A percentile compares a stretch with the other conserved stretches of the same genome.
Conservation (phyloP, 2,888 invertebrate genomes). For the Halictus quadricinctus region DNA sequence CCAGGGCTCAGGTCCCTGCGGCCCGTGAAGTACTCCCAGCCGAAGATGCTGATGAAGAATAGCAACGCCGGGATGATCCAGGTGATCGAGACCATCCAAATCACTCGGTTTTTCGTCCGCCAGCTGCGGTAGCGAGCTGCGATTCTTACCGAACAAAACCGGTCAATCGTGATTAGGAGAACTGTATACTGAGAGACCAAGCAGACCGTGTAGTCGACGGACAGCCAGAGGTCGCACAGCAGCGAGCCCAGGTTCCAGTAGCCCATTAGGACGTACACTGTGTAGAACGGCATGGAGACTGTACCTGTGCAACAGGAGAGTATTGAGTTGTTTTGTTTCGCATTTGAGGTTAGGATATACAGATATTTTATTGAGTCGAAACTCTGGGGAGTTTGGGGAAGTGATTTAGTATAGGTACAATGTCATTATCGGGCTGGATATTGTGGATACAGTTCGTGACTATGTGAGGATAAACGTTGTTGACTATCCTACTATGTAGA, state of each 20-base stretch:
- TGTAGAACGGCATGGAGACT: slow-evolving; percentile 99
- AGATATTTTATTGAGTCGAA: no score
- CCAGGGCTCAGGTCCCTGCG: slow-evolving; percentile 93
- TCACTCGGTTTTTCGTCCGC: slow-evolving; percentile 96
- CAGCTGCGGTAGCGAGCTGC: slow-evolving; percentile 98
- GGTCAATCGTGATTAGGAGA: slow-evolving; percentile 97
- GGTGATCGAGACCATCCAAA: slow-evolving; percentile 97
- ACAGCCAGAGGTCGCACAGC: slow-evolving; percentile 98
- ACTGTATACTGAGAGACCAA: slow-evolving; percentile 99
- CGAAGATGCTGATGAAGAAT: slow-evolving; percentile 99
- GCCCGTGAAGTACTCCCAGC: slow-evolving; percentile 99
- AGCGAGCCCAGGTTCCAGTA: slow-evolving; percentile 98
- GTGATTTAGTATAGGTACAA: no score
- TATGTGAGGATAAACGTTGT: no score
- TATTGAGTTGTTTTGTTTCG: not conserved
- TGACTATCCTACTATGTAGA: no score
- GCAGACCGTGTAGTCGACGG: slow-evolving; percentile 99
- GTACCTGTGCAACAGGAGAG: slow-evolving; percentile 86
- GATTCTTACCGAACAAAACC: slow-evolving; percentile 99
- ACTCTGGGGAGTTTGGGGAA: no score
- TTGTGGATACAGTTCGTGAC: no score
- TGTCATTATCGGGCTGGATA: no score
- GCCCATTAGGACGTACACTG: slow-evolving; percentile 97
- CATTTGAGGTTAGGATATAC: not conserved
- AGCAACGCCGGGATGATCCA: slow-evolving; percentile 98